A percentile compares a stretch with the other conserved stretches of the same genome.
Evolutionary conservation across 35 echinoderm and acorn worm genomes (phyloP).

Genomic region (Stichopus chloronotus): DNA sequence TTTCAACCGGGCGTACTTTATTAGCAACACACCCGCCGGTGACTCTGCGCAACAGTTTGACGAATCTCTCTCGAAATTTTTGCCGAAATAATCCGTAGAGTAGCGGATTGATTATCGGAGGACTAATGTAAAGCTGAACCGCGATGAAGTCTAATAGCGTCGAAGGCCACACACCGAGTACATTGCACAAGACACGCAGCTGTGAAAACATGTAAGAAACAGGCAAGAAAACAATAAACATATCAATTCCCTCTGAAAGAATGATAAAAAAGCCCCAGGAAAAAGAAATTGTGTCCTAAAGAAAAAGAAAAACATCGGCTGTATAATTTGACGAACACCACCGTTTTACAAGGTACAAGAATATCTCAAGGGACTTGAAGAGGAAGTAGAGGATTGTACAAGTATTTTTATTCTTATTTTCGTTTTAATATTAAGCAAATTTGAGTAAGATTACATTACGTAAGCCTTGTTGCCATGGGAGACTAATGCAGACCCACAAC

Average conservation of each 20-base stretch:
- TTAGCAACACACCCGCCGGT: slow-evolving; percentile 4
- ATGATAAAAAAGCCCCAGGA: no score
- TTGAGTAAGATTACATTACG: no score
- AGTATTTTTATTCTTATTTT: no score
- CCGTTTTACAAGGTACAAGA: no score
- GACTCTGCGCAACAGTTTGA: background rate
- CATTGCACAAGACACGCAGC: slow-evolving; percentile 71
- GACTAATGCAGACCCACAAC: no score
- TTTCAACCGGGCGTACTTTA: slow-evolving; percentile 46
- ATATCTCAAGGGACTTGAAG: no score
- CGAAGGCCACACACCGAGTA: slow-evolving; percentile 65
- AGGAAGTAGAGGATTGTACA: no score
- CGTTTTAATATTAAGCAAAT: no score
- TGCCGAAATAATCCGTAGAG: slow-evolving; percentile 75
- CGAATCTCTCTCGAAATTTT: slow-evolving; percentile 54
- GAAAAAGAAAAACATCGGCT: no score
- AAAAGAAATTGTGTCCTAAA: no score
- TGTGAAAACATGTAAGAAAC: slow-evolving; percentile 47
- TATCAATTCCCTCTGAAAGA: background rate
- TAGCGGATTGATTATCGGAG: slow-evolving; percentile 71
- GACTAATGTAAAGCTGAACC: slow-evolving; percentile 66
- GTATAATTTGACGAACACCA: no score
- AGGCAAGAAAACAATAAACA: background rate
- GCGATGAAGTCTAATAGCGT: slow-evolving; percentile 67
- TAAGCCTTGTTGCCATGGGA: no score